Percentiles rank a stretch among this genome's conserved stretches.
phyloP scores from a whole-genome alignment of 2,113 vertebrate species.

The Ophthalmolycus amberensis region DNA sequence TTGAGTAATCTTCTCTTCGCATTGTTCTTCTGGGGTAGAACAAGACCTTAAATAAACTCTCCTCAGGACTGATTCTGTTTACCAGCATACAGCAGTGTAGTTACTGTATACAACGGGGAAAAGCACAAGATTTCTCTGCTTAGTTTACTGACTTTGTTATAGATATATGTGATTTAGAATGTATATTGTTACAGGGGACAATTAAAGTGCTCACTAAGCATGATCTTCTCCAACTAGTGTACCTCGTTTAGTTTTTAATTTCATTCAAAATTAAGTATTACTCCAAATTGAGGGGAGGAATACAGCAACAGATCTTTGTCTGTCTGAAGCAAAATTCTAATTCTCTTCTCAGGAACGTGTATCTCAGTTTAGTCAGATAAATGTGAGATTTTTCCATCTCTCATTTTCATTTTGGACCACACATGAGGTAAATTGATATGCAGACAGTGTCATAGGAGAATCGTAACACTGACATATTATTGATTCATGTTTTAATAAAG shows the following conservation, averaged over 20 bases:
- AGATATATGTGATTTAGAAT: background rate
- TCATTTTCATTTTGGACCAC: slow-evolving; percentile 36
- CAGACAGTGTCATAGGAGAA: slow-evolving; percentile 14
- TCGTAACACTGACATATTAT: slow-evolving; percentile 26
- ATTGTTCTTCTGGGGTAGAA: slow-evolving; percentile 38
- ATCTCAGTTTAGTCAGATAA: background rate
- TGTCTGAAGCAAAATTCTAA: background rate
- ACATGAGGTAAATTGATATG: slow-evolving; percentile 29
- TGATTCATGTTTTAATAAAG: slow-evolving; percentile 29
- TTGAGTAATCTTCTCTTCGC: slow-evolving; percentile 58
- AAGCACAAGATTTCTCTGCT: slow-evolving; percentile 1
- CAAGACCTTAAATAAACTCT: slow-evolving; percentile 63
- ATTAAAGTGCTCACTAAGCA: background rate
- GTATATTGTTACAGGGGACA: background rate
- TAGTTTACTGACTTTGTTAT: background rate
- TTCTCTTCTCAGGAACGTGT: background rate
- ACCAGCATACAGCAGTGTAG: slow-evolving; percentile 25
- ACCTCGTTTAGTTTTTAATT: background rate
- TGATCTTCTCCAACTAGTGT: background rate
- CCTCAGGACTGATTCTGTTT: slow-evolving; percentile 47
- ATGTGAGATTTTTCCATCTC: background rate
- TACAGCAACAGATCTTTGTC: background rate
- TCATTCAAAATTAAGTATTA: background rate
- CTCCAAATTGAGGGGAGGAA: background rate
- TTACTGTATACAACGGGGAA: slow-evolving; percentile 33